Base-by-base conservation (phyloP, 2,888 invertebrate species). In the Chrysolina americana region DNA sequence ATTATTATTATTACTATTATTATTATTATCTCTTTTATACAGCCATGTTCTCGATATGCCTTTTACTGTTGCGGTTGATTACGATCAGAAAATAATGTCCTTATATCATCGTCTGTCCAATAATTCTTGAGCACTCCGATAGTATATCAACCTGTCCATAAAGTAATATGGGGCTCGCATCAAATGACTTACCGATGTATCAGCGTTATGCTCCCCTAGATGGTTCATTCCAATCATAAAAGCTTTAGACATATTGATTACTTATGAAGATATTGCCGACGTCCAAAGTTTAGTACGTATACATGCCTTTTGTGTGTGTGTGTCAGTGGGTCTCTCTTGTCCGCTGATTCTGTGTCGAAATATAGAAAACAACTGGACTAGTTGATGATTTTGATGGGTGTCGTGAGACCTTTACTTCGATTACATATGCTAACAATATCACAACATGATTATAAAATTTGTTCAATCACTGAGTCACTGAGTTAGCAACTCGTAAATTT, bases 221-320 rank as follows among this genome's bases (percentile, higher is more conserved):
- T 72, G 72, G 65, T 69, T 73, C 65, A 53, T 66, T 71, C 73
- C 74, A 75, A 77, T 79, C 79, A 80, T 80, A 78, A 80, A 80
- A 78, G 75, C 76, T 76, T 78, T 80, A 75, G 80, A 75, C 73
- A 78, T 78, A 76, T 72, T 76, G 72, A 71, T 66, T 73, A 76
- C 73, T 63, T 56, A 53, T 53, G 53, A 53, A 53, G 53, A 53
- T 53, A 53, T 53, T 53, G 53, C 21, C 19, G 53, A 53, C 15
- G 17, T 53, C 53, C 53, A 13, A 11, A 11, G 53, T 17, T n/a
- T 21, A 19, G 21, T 53, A 19, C 53, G 44, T 44, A 15, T 44
- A 13, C 15, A 44, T 15, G 44, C 15, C 53, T 13, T 11, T 21
- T 21, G 21, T 53, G 53, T 21, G 15, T 53, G 53, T 53, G 53